Evolutionary conservation across 2,888 invertebrate species (phyloP).

Genomic region (Drosophila putrida): DNA sequence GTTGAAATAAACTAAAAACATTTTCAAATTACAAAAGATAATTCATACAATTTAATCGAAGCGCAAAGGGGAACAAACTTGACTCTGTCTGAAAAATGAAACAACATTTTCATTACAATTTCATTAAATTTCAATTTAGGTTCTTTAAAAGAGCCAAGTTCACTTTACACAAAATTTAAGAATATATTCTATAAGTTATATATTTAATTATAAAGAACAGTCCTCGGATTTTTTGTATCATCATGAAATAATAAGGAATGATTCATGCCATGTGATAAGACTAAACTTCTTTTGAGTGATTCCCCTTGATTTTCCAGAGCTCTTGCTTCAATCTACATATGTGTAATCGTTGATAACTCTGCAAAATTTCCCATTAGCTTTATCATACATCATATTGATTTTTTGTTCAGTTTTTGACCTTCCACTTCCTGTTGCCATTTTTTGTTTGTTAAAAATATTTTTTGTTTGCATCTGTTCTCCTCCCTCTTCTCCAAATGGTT

Average conservation of each 20-base stretch:
- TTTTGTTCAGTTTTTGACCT: conserved; percentile 40
- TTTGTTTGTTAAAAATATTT: conserved; percentile 21
- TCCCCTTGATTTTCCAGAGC: not conserved
- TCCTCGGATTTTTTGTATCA: no score
- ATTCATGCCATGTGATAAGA: not conserved
- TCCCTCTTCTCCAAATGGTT: conserved; percentile 58
- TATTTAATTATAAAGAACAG: no score
- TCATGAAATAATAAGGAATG: not conserved
- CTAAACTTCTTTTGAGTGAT: not conserved
- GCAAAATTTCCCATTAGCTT: not conserved
- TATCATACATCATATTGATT: conserved; percentile 10
- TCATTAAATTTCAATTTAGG: conserved; percentile 12
- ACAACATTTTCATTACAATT: conserved; percentile 12
- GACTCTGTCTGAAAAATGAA: not conserved
- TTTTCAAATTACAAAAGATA: conserved; percentile 45
- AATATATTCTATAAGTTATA: not conserved
- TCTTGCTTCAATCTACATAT: not conserved
- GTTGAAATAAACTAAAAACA: conserved; percentile 30
- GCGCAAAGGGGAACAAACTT: not conserved
- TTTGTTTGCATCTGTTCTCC: conserved; percentile 21
- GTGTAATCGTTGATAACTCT: conserved; percentile 6
- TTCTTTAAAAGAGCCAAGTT: not conserved
- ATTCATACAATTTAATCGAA: conserved; percentile 33
- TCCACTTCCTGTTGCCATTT: conserved; percentile 63
- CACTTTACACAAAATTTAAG: not conserved